Evolutionary conservation across 2,113 vertebrate genomes (phyloP).

Genomic region (Galemys pyrenaicus): DNA sequence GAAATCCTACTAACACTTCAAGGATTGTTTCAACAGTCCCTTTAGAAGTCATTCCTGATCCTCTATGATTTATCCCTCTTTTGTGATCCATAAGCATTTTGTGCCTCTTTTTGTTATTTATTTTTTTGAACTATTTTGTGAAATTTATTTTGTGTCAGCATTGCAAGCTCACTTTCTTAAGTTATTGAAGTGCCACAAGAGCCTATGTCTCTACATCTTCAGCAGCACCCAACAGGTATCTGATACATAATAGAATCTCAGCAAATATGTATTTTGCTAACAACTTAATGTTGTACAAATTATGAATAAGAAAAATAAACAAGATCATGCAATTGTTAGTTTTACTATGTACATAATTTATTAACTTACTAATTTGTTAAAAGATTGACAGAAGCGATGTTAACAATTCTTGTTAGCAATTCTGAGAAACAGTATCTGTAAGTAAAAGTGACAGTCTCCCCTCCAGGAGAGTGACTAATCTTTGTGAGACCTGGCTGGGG

Average conservation of each 20-base stretch:
- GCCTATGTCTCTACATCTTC: neutral
- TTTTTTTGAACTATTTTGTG: neutral
- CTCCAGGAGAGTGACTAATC: neutral
- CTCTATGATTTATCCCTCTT: neutral
- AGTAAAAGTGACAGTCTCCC: neutral
- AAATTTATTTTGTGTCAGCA: neutral
- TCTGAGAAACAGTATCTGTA: neutral
- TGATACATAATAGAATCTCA: neutral
- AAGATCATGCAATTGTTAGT: neutral
- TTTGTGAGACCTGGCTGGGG: neutral
- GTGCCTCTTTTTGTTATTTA: neutral
- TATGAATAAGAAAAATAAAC: conserved; percentile 61
- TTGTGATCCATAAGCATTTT: neutral
- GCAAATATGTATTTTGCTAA: conserved; percentile 55
- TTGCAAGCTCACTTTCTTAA: neutral
- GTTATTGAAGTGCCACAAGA: neutral
- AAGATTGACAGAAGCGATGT: neutral
- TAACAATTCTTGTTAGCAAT: neutral
- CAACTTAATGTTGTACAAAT: conserved; percentile 29
- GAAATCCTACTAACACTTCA: neutral
- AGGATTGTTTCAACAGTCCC: neutral
- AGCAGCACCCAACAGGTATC: neutral
- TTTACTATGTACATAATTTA: conserved; percentile 35
- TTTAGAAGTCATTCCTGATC: neutral
- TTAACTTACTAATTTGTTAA: neutral